phyloP scores from a whole-genome alignment of 2,888 invertebrate genomes.

The Netelia melanura region DNA sequence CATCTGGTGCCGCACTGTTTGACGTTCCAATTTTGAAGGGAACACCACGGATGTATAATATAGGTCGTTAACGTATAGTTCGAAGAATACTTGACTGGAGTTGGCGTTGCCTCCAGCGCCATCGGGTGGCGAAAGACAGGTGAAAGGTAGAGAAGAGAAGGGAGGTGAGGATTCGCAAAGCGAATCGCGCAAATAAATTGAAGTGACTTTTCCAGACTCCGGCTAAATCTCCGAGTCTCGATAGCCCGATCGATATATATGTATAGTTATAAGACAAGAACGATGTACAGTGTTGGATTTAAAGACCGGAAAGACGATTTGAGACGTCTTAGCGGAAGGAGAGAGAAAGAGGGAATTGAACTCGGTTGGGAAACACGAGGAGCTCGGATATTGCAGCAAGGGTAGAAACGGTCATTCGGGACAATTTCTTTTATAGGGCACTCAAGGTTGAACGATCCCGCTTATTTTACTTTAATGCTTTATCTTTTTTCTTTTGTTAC shows the following conservation, averaged over 20 bases:
- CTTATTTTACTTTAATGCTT: too few relatives aligned
- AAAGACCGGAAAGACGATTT: not conserved
- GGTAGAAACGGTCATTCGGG: too few relatives aligned
- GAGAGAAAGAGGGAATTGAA: not conserved
- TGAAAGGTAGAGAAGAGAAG: too few relatives aligned
- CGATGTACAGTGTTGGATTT: not conserved
- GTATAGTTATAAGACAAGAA: not conserved
- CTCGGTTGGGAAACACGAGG: not conserved
- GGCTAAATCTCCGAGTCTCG: constrained; percentile 16
- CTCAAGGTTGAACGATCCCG: too few relatives aligned
- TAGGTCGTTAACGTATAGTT: not conserved
- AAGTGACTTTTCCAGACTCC: constrained; percentile 7
- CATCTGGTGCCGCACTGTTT: not conserved
- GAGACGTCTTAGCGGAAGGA: not conserved
- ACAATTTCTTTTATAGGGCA: too few relatives aligned
- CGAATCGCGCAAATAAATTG: constrained; percentile 15
- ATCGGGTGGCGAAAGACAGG: not conserved
- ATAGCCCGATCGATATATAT: not conserved
- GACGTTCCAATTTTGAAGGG: constrained; percentile 22
- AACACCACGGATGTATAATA: not conserved
- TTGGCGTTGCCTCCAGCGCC: not conserved
- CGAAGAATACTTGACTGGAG: constrained; percentile 4
- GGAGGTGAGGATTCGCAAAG: constrained; percentile 7
- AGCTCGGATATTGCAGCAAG: not conserved
- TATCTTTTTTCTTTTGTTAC: too few relatives aligned